These are phyloP conservation scores for Melanophora roralis DNA, from an alignment of 2,888 invertebrate genomes.

Conservation along the genomic window DNA sequence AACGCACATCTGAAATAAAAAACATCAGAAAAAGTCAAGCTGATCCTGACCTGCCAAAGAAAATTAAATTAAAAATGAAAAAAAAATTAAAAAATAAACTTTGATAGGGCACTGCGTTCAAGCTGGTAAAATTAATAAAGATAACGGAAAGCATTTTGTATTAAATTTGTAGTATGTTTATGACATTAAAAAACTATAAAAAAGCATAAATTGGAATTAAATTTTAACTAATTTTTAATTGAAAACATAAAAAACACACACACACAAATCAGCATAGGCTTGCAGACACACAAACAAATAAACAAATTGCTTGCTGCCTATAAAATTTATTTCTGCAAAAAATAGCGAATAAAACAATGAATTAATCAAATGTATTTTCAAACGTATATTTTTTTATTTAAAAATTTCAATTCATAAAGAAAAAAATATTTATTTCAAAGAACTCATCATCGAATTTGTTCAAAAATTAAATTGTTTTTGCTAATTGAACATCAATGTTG, in stretches of 20 bases:
- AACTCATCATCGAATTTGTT: too few species aligned
- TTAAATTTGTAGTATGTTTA: constrained; percentile 34
- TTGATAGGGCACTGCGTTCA: too few species aligned
- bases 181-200: constrained; percentile 49
- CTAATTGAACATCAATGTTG: too few species aligned
- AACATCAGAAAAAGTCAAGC: constrained; percentile 15
- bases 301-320: too few species aligned
- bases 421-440: too few species aligned
- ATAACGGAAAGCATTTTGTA: too few species aligned
- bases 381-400: neutral
- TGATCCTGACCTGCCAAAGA: constrained; percentile 14
- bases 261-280: neutral
- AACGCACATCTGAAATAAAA: neutral
- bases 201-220: constrained; percentile 57
- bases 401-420: constrained; percentile 28
- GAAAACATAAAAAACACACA: constrained; percentile 35
- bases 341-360: neutral
- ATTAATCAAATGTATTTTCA: neutral
- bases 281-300: neutral
- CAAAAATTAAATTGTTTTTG: too few species aligned
- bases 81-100: neutral
- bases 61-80: neutral
- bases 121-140: too few species aligned
- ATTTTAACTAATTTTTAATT: constrained; percentile 59
- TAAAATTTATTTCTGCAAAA: neutral